Base-by-base conservation (phyloP, 1,140 invertebrate species). In the Delia radicum region DNA sequence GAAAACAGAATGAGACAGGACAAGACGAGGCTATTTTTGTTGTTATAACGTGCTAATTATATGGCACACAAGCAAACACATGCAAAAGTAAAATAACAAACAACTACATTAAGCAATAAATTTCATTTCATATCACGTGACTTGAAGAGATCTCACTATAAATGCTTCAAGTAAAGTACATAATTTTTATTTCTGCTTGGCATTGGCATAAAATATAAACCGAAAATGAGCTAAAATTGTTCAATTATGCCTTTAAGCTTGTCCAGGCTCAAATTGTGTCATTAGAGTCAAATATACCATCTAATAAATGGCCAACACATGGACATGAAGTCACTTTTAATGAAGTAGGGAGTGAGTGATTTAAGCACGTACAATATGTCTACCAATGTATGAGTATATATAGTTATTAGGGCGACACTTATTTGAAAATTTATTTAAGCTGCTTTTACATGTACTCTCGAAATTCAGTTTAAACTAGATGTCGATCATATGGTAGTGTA, bases 111-210 rank as follows among this genome's bases (percentile, higher is more conserved):
- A 21, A 18, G 21, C 21, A 55, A 55, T 55, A 55, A 55, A 55
- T 55, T 55, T 55, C n/a, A 55, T 55, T 55, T 55, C 18, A n/a
- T n/a, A 55, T 55, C 48, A 55, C 48, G 48, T 55, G 48, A 55
- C 48, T 55, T 21, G 48, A 21, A 10, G 18, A 55, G 48, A 55
- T 55, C 48, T 55, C 48, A 55, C 18, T n/a, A 55, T 15, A 42
- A 10, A 5, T 8, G 37, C 3, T 42, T 42, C n/a, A n/a, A n/a
- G n/a, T n/a, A n/a, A n/a, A n/a, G n/a, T n/a, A n/a, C n/a, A n/a
- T n/a, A n/a, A n/a, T n/a, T n/a, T n/a, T n/a, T n/a, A n/a, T n/a
- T n/a, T n/a, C n/a, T n/a, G n/a, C n/a, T n/a, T n/a, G n/a, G n/a
- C n/a, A n/a, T n/a, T 42, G 1, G 12, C 37, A 42, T 3, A 42